These are phyloP conservation scores for Merops nubicus DNA, from an alignment of 2,113 vertebrate genomes.

Conservation along the genomic window DNA sequence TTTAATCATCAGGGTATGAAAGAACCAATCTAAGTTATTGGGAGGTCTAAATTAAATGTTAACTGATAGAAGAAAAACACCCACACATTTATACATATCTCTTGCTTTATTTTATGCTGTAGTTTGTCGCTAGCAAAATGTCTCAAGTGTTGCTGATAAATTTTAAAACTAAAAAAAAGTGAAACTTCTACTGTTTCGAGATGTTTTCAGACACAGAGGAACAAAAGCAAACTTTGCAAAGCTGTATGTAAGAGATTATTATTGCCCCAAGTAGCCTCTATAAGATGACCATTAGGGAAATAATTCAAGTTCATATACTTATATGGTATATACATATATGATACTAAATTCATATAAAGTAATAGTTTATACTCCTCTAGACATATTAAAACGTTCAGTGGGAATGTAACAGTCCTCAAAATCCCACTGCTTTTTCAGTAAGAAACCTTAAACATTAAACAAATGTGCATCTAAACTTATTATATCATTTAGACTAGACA, in stretches of 20 bases:
- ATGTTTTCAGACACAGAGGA: not conserved
- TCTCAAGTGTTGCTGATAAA: not conserved
- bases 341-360: not conserved
- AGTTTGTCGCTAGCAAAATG: not conserved
- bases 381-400: not conserved
- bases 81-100: not conserved
- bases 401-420: not conserved
- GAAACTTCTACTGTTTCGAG: not conserved
- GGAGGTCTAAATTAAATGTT: not conserved
- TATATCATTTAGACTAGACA: not conserved
- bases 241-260: too few relatives aligned
- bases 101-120: not conserved
- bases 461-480: fast-evolving
- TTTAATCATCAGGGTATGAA: not conserved
- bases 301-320: not conserved
- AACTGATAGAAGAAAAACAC: not conserved
- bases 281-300: not conserved
- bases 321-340: too few relatives aligned
- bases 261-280: not conserved
- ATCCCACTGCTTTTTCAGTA: not conserved
- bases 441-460: not conserved
- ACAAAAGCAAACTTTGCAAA: fast-evolving
- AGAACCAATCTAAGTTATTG: not conserved
- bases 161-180: not conserved
- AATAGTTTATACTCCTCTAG: not conserved